phyloP scores from a whole-genome alignment of 2,888 invertebrate species.

The Carabus problematicus region DNA sequence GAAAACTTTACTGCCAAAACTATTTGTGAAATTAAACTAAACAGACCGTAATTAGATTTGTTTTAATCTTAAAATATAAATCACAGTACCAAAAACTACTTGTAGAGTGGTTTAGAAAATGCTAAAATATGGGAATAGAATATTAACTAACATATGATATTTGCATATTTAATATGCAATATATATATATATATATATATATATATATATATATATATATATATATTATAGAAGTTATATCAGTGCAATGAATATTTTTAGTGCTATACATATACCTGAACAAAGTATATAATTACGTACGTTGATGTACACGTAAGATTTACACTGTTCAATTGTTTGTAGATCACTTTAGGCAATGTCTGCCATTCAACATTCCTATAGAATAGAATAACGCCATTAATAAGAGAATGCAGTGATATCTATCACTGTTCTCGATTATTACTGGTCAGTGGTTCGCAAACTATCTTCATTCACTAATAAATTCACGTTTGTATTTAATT shows the following conservation, averaged over 20 bases:
- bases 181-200: too few relatives aligned
- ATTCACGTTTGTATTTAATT: too few relatives aligned
- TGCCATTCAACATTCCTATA: slow-evolving; percentile 7
- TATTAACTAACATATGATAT: too few relatives aligned
- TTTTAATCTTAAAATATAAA: slow-evolving; percentile 19
- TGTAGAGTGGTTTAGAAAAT: too few relatives aligned
- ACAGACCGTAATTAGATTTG: slow-evolving; percentile 14
- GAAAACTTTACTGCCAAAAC: slow-evolving; percentile 2
- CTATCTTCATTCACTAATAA: background rate
- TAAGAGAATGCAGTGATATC: slow-evolving; percentile 4
- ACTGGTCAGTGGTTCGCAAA: background rate
- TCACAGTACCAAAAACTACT: too few relatives aligned
- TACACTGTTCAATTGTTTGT: slow-evolving; percentile 7
- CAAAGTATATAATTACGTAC: background rate
- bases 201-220: too few relatives aligned
- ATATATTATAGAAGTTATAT: too few relatives aligned
- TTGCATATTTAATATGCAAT: too few relatives aligned
- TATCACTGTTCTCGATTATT: background rate
- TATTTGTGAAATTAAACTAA: slow-evolving; percentile 12
- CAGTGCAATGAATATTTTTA: slow-evolving; percentile 4
- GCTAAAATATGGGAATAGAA: too few relatives aligned
- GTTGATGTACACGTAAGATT: slow-evolving; percentile 10
- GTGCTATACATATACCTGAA: background rate
- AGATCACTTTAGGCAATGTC: background rate
- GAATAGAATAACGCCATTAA: slow-evolving; percentile 4